A percentile compares a stretch with the other conserved stretches of the same genome.
These are phyloP conservation scores for Pachyseris speciosa DNA, from an alignment of 64 coral and sea anemone species.

Conservation along the genomic window DNA sequence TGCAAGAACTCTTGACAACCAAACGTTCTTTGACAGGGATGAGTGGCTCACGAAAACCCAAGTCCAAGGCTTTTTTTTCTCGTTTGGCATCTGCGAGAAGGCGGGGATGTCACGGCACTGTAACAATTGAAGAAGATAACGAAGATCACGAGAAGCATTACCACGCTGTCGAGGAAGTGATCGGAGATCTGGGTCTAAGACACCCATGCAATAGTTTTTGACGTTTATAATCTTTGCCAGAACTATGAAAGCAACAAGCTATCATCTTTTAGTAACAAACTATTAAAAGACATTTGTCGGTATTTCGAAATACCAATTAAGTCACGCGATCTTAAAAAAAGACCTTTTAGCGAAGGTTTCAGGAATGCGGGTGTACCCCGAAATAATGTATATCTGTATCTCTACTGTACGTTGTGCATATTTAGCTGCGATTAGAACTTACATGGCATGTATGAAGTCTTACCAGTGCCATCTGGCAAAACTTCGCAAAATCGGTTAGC, in stretches of 20 bases:
- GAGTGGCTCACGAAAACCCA: constrained; percentile 64
- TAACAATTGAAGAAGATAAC: background rate
- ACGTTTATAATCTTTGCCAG: constrained; percentile 57
- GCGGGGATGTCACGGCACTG: background rate
- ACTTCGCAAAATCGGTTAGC: no score
- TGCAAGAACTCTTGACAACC: constrained; percentile 26
- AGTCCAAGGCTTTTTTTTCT: constrained; percentile 66
- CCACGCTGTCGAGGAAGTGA: background rate
- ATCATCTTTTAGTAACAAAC: constrained; percentile 15
- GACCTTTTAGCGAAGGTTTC: constrained; percentile 56
- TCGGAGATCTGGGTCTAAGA: constrained; percentile 10
- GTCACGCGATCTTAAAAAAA: constrained; percentile 63
- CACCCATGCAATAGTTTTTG: constrained; percentile 51
- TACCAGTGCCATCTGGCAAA: no score
- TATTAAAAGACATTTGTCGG: constrained; percentile 41
- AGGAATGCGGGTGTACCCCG: constrained; percentile 50
- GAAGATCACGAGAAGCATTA: background rate
- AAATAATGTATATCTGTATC: background rate
- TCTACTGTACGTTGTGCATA: no score
- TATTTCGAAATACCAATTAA: constrained; percentile 69
- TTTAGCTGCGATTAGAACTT: no score
- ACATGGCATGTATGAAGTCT: no score
- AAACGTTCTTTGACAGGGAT: constrained; percentile 32
- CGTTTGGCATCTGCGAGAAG: constrained; percentile 54
- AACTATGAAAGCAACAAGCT: constrained; percentile 34